A percentile compares a stretch with the other conserved stretches of the same genome.
phyloP scores from a whole-genome alignment of 2,888 invertebrate genomes.

The Cantharis lateralis region DNA sequence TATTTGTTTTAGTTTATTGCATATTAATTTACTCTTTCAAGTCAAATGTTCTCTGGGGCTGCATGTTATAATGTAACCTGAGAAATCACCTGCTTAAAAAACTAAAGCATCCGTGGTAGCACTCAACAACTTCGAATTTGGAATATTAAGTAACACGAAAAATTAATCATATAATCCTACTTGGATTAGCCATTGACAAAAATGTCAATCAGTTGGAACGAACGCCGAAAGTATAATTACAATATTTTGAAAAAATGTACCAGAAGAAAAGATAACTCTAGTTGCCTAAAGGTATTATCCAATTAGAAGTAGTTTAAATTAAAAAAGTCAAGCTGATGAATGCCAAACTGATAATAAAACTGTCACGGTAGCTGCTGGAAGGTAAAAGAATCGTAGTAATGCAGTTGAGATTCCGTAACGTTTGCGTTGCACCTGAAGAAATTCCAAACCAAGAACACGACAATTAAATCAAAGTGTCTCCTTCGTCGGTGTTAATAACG shows the following conservation, averaged over 20 bases:
- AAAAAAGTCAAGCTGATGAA: constrained; percentile 30
- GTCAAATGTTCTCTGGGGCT: no score
- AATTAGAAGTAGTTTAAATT: constrained; percentile 34
- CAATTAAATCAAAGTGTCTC: constrained; percentile 53
- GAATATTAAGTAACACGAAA: neutral
- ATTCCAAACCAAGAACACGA: constrained; percentile 46
- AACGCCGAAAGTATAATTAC: neutral
- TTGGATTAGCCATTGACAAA: neutral
- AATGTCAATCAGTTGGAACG: neutral
- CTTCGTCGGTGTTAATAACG: constrained; percentile 48
- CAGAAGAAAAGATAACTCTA: neutral
- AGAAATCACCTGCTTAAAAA: neutral
- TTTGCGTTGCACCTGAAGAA: constrained; percentile 48
- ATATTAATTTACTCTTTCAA: no score
- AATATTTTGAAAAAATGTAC: neutral
- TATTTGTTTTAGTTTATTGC: no score
- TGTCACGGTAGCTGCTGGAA: constrained; percentile 39
- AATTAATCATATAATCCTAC: neutral
- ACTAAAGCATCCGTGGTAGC: neutral
- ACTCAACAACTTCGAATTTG: neutral
- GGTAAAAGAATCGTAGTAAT: constrained; percentile 36
- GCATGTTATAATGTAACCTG: neutral
- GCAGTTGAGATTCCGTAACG: constrained; percentile 36
- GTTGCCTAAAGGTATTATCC: neutral
- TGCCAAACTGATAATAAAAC: constrained; percentile 41